These are phyloP conservation scores for Drosophila simulans DNA, from an alignment of 1,140 invertebrate genomes.

Conservation along the genomic window DNA sequence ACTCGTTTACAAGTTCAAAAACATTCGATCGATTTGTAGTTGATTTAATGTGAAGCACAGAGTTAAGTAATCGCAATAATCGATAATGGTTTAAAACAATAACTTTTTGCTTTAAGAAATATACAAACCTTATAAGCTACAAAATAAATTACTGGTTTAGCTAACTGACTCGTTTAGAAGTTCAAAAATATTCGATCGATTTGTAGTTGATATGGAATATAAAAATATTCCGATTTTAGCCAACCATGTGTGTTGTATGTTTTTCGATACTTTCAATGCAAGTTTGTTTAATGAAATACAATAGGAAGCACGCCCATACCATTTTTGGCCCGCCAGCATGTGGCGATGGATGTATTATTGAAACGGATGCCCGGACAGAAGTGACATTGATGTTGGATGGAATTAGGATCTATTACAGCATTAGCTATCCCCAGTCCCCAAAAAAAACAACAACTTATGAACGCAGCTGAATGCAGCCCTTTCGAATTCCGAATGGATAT, in stretches of 20 bases:
- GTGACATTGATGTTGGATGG: conserved; percentile 30
- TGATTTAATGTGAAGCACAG: no score
- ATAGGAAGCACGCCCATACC: background rate
- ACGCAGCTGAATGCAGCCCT: conserved; percentile 59
- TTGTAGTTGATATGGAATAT: no score
- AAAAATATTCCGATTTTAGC: background rate
- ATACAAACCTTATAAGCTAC: no score
- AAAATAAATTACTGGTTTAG: no score
- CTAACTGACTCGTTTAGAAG: no score
- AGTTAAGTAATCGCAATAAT: no score
- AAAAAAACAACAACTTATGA: background rate
- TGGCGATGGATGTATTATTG: conserved; percentile 2
- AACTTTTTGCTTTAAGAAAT: no score
- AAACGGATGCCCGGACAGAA: conserved; percentile 25
- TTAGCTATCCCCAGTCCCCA: background rate
- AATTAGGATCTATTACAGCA: conserved; percentile 37
- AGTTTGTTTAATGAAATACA: conserved; percentile 5
- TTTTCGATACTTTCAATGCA: background rate
- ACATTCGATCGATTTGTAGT: no score
- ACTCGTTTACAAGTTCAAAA: no score
- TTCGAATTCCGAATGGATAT: background rate
- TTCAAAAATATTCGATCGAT: no score
- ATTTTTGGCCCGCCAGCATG: background rate
- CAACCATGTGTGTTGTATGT: background rate
- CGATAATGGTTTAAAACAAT: no score